Evolutionary conservation across 2,797 vertebrate species (phyloP), one percentile per base, ranked within the genome.

Genomic region (Hoplostethus atlanticus): DNA sequence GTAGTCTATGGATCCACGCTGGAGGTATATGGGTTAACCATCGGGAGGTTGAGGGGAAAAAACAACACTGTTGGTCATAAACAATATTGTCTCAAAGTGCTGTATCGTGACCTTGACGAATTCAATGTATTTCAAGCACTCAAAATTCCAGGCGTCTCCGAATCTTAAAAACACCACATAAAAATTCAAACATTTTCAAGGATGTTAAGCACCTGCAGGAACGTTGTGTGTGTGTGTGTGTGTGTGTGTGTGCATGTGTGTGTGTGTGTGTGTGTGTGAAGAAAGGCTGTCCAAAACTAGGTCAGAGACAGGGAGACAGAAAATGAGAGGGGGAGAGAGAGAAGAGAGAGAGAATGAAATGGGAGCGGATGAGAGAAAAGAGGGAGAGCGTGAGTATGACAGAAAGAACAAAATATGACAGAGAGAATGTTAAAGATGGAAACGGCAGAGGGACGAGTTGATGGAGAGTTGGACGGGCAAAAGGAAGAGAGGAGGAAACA

Each of bases 291-390:
- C 82, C 85, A 85, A 85, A 91, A 77, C 78, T 92, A 89, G 87
- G 91, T 91, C 87, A 91, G 84, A 82, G 83, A 79, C 78, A 67
- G 77, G 69, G 69, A 80, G 82, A 81, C 77, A 69, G 72, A 79
- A 59, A 76, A 75, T 56, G 82, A 13, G 44, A 47, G 44, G n/a
- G 36, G 10, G 15, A 68, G 25, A 61, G 50, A 58, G 71, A 81
- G 50, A 52, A 54, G 38, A 25, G 59, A 30, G 15, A 3, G 5
- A 12, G 12, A 48, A 30, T 47, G 25, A 17, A 38, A 31, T 47
- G n/a, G n/a, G 36, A 15, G 15, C 64, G 28, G 55, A 40, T 48
- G 71, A 81, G 51, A 52, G 42, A 73, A 58, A 30, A 72, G 56
- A 57, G 55, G 54, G 55, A 73, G 31, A 44, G 36, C 67, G 47